Base-by-base conservation (phyloP, 2,797 vertebrate species). In the Corythornis leucogaster region DNA sequence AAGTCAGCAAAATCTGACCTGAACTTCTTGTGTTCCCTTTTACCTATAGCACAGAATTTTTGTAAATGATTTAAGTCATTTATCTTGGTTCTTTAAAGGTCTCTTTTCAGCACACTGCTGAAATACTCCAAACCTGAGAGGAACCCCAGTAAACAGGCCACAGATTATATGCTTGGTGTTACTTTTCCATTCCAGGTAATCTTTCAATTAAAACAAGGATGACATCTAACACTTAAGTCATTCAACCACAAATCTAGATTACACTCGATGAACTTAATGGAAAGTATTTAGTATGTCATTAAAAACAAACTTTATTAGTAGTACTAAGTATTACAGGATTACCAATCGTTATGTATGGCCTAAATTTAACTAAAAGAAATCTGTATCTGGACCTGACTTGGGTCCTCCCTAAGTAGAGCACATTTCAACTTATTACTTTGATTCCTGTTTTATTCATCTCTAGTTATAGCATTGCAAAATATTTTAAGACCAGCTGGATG, bases 51-150 rank as follows among this genome's bases (percentile, higher is more conserved):
- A 20, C 8, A 33, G 59, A 22, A 6, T 50, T 81, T 3, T 3
- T 3, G 16, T 45, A 45, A 55, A 26, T 11, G 2, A 54, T 46
- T 79, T 57, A 53, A 38, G 25, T 58, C 6, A 8, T 18, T 45
- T 30, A 20, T 17, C 19, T 3, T 25, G 11, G 9, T 87, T 87
- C 43, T 25, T 91, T 19, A 40, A 51, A 85, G 38, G 18, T 62
- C 45, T 43, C 7, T 2, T 38, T 38, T 38, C 38, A 38, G 2
- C 0, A 0, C 28, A 6, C 16, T 64, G 17, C 31, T 55, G 76
- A 70, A 85, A 17, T 20, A 28, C 28, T 68, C 24, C 42, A 64
- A 51, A 69, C 17, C 17, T 55, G 31, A 57, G 13, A 80, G 18
- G 20, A 51, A 26, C 28, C 22, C 58, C 0, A 1, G 40, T 16